phyloP scores from a whole-genome alignment of 2,113 vertebrate genomes.

The Cephalophus harveyi region DNA sequence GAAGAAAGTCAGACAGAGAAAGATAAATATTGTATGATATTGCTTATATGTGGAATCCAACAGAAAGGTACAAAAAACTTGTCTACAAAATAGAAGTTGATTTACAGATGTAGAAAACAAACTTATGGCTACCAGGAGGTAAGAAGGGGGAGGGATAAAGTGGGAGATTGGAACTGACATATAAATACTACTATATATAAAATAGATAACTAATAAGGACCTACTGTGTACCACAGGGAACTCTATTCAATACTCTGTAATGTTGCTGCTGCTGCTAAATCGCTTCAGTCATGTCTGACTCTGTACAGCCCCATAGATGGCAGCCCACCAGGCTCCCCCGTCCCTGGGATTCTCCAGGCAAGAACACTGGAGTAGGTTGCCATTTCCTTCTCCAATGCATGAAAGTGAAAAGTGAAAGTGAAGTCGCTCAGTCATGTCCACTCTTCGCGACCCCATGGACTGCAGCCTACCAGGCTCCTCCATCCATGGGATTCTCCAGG shows the following conservation, averaged over 20 bases:
- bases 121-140: neutral
- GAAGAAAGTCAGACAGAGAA: neutral
- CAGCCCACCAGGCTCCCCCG: too few relatives aligned
- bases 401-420: too few relatives aligned
- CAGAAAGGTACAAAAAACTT: neutral
- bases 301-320: too few relatives aligned
- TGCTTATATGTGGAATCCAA: neutral
- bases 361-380: too few relatives aligned
- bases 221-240: neutral
- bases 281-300: too few relatives aligned
- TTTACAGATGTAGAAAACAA: neutral
- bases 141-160: neutral
- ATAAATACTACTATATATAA: neutral
- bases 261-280: neutral
- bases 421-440: rapidly evolving
- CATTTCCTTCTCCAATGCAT: too few relatives aligned
- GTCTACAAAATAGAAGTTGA: neutral
- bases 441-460: too few relatives aligned
- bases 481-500: too few relatives aligned
- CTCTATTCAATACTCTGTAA: neutral
- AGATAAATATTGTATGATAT: neutral
- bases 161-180: neutral
- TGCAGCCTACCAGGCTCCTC: too few relatives aligned
- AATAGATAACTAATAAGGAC: neutral
- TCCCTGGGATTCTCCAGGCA: too few relatives aligned